Evolutionary conservation across 2,888 invertebrate species (phyloP).

Genomic region (Tuta absoluta): DNA sequence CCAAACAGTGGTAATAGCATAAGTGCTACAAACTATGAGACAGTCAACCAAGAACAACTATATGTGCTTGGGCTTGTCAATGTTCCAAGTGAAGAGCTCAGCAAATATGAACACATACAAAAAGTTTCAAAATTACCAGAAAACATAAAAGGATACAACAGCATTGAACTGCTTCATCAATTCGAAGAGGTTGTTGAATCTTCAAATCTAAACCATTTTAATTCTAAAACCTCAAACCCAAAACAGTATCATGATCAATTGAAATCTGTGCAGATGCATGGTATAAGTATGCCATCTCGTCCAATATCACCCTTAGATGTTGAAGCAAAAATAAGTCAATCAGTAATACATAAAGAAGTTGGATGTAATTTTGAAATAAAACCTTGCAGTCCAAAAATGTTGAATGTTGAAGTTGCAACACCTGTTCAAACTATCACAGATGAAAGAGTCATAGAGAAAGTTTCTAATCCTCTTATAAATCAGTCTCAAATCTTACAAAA

Average conservation of each 20-base stretch:
- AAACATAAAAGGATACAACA: conserved; percentile 77
- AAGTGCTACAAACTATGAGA: conserved; percentile 44
- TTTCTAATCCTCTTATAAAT: conserved; percentile 60
- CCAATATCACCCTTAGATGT: conserved; percentile 75
- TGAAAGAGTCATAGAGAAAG: conserved; percentile 72
- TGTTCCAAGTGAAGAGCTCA: conserved; percentile 73
- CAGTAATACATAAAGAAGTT: conserved; percentile 78
- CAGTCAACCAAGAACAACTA: conserved; percentile 65
- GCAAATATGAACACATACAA: conserved; percentile 78
- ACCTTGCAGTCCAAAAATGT: conserved; percentile 77
- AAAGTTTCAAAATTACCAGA: conserved; percentile 77
- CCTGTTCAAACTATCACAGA: conserved; percentile 63
- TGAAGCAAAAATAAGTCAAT: conserved; percentile 78
- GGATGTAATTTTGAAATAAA: conserved; percentile 79
- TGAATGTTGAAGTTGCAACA: conserved; percentile 70
- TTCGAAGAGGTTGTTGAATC: conserved; percentile 76
- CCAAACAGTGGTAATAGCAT: conserved; percentile 43
- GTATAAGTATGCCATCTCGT: conserved; percentile 50
- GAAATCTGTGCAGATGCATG: conserved; percentile 44
- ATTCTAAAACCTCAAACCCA: conserved; percentile 40
- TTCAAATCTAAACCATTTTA: conserved; percentile 55
- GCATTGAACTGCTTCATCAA: conserved; percentile 70
- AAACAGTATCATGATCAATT: conserved; percentile 46
- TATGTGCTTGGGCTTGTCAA: conserved; percentile 75
- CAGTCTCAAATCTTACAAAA: conserved; percentile 50